A percentile compares a stretch with the other conserved stretches of the same genome.
Evolutionary conservation across 1,140 invertebrate species (phyloP).

Genomic region (Drosophila ironensis): DNA sequence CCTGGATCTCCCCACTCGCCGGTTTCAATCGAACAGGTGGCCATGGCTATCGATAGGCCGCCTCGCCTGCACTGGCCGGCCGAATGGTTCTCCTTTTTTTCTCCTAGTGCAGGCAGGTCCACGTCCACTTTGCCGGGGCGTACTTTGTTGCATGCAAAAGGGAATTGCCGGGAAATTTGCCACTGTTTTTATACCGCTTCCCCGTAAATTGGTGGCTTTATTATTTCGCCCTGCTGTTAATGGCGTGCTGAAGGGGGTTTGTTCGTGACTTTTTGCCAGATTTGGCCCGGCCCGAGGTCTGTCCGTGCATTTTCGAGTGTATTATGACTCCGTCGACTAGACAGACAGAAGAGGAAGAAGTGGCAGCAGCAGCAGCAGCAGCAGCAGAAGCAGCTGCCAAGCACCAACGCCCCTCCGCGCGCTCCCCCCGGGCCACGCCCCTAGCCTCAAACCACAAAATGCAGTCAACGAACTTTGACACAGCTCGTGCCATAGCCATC

Average conservation of each 20-base stretch:
- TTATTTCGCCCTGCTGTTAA: constrained; percentile 53
- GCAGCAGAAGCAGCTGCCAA: constrained; percentile 11
- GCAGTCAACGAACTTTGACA: constrained; percentile 78
- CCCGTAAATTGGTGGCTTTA: constrained; percentile 54
- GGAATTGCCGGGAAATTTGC: constrained; percentile 24
- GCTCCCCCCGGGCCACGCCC: background rate
- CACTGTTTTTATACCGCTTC: constrained; percentile 43
- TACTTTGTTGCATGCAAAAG: constrained; percentile 24
- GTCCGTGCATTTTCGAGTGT: constrained; percentile 72
- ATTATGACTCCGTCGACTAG: constrained; percentile 71
- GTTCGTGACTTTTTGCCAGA: constrained; percentile 75
- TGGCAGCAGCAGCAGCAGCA: no score
- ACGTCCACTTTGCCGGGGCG: no score
- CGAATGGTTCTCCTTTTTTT: no score
- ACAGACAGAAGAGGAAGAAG: constrained; percentile 22
- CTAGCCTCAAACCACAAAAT: constrained; percentile 27
- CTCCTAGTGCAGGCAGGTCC: background rate
- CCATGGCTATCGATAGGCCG: constrained; percentile 51
- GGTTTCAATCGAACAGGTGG: constrained; percentile 71
- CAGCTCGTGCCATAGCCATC: constrained; percentile 34
- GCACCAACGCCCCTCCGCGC: background rate
- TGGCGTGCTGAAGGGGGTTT: constrained; percentile 54
- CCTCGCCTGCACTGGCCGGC: background rate
- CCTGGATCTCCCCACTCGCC: constrained; percentile 41
- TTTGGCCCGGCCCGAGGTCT: constrained; percentile 43